Evolutionary conservation across 1,140 invertebrate genomes (phyloP), one percentile per base, ranked within the genome.

Genomic region (Philopotamus ludificatus): DNA sequence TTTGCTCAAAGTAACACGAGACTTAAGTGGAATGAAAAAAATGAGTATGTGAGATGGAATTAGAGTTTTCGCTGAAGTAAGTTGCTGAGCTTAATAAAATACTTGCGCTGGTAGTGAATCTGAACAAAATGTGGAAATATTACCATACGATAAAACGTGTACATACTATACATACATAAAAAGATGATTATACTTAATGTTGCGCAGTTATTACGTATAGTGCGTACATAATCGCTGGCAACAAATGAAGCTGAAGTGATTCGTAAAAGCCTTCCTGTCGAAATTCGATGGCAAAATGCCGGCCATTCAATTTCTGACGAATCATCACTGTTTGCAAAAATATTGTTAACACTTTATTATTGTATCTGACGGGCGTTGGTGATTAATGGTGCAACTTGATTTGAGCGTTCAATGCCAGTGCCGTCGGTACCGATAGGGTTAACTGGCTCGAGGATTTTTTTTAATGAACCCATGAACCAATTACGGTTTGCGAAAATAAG

Each of bases 271-370:
- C n/a, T n/a, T n/a, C n/a, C n/a, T n/a, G n/a, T n/a, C n/a, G n/a
- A n/a, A n/a, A 34, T 34, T 34, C 28, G 28, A 34, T 34, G 28
- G 28, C 28, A 12, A 34, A 34, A 34, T 34, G 21, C 25, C n/a
- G 18, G 25, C 25, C n/a, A 51, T 22, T 51, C 49, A 51, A 45
- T 51, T 51, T 51, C 25, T 51, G 49, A 51, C 22, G 49, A 51
- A 22, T 51, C 49, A 51, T 25, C 49, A 12, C 12, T n/a, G 49
- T 20, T 4, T 21, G 18, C 20, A 51, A 51, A 51, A 51, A 51
- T 51, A 51, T 51, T 51, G 49, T 51, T 51, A 51, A 51, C 49
- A 51, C 49, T 51, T 51, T 25, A 51, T 51, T 51, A 51, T 51
- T 51, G 49, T 25, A 51, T 22, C 20, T 51, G 49, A 51, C 49